A percentile compares a stretch with the other conserved stretches of the same genome.
Evolutionary conservation across 2,113 vertebrate species (phyloP).

Genomic region (Nyctibius bracteatus): DNA sequence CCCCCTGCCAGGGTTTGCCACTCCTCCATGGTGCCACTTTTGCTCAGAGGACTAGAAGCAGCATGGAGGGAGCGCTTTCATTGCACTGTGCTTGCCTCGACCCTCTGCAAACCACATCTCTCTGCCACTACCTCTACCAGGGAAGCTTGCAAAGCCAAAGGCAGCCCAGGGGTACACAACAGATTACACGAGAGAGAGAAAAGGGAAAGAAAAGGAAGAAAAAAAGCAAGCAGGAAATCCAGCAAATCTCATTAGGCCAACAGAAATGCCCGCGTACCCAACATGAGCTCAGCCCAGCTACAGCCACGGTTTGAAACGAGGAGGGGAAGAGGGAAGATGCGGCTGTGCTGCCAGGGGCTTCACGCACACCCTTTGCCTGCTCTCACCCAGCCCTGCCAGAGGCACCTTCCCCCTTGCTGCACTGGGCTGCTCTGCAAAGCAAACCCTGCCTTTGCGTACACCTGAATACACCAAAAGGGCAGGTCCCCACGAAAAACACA

Average conservation of each 20-base stretch:
- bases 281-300: neutral
- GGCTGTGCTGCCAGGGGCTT: neutral
- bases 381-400: neutral
- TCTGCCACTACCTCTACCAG: neutral
- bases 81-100: neutral
- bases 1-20: neutral
- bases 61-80: neutral
- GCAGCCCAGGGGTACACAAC: neutral
- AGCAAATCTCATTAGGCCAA: constrained; percentile 12
- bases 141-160: neutral
- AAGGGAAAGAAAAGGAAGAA: neutral
- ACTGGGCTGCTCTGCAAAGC: neutral
- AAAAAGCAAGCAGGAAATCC: neutral
- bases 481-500: neutral
- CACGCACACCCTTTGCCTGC: too few relatives aligned
- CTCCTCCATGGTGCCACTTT: neutral
- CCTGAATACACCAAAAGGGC: neutral
- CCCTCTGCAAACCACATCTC: neutral
- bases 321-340: neutral
- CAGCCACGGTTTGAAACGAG: neutral
- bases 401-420: neutral
- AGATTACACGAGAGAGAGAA: neutral
- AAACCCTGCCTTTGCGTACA: neutral
- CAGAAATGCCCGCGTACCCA: neutral
- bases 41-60: neutral